These are phyloP conservation scores for Papilio glaucus DNA, from an alignment of 1,140 invertebrate species.

Conservation along the genomic window DNA sequence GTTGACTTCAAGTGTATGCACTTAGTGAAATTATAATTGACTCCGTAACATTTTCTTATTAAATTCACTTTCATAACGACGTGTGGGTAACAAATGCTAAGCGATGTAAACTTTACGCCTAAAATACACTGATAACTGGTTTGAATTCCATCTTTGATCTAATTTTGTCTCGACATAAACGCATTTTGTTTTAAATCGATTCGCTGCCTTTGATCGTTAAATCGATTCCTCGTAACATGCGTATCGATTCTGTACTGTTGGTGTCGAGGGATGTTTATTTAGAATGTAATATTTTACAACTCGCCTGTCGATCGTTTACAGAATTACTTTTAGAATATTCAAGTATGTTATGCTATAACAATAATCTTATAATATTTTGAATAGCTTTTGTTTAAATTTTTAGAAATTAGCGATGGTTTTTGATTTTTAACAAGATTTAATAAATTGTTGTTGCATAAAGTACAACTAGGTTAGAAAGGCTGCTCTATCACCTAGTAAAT, in stretches of 20 bases:
- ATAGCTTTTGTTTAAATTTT: neutral
- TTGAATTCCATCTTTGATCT: conserved; percentile 44
- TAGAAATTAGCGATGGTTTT: neutral
- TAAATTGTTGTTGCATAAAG: neutral
- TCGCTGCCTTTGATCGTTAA: conserved; percentile 47
- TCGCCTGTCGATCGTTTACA: neutral
- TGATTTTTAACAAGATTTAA: neutral
- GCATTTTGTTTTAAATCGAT: conserved; percentile 49
- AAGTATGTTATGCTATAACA: neutral
- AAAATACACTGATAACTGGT: neutral
- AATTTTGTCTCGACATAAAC: conserved; percentile 38
- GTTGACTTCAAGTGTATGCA: neutral
- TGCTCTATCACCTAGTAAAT: no score
- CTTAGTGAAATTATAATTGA: neutral
- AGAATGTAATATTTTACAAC: conserved; percentile 38
- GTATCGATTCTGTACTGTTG: conserved; percentile 35
- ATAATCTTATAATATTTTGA: neutral
- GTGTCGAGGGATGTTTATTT: conserved; percentile 38
- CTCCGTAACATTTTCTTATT: neutral
- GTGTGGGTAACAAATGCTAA: no score
- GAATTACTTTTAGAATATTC: neutral
- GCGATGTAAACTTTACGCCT: neutral
- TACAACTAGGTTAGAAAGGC: no score
- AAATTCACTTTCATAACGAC: neutral
- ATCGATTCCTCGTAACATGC: conserved; percentile 41